Base-by-base conservation (phyloP, 2,888 invertebrate species). In the Meteorus colon region DNA sequence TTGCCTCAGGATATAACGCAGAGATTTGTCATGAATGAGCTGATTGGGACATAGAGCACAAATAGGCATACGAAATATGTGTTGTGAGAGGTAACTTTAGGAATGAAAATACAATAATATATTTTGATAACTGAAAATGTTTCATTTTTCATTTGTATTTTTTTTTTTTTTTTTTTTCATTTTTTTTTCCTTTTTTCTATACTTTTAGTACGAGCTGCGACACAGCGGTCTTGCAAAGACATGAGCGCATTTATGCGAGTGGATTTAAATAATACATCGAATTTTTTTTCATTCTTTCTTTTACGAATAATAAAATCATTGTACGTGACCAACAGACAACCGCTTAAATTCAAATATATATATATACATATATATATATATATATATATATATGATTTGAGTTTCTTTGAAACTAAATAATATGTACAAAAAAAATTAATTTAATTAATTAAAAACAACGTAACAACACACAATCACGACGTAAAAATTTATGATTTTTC, bases 291-390 rank as follows among this genome's bases (percentile, higher is more conserved):
- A 4, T 16, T 55, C 55, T 19, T 55, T 55, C 55, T 55, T 48
- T 80, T 79, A 79, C 79, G 71, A 76, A 85, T 85, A 55, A 55
- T 55, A 55, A 85, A 85, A 84, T 85, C 83, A 82, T 82, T 84
- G 80, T 82, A 84, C 82, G 81, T 84, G 55, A 82, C 83, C 81
- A 85, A 86, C 85, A 85, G 85, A 85, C 84, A 85, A 86, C 84
- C 85, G 80, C 81, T 84, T 82, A 83, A 82, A 83, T 80, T 82
- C 81, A 81, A 81, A 83, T 84, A 83, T 83, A 84, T 83, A 81
- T 55, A 34, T 31, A 31, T 16, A 37, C 24, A 37, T 34, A 62
- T 68, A 63, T 48, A 69, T 62, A 63, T 69, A 62, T 66, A 24
- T 24, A 24, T 24, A 24, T 68, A 63, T 62, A 74, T 62, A 63